Evolutionary conservation across 2,797 vertebrate genomes (phyloP), one percentile per base, ranked within the genome.

Genomic region (Lutjanus campechanus): DNA sequence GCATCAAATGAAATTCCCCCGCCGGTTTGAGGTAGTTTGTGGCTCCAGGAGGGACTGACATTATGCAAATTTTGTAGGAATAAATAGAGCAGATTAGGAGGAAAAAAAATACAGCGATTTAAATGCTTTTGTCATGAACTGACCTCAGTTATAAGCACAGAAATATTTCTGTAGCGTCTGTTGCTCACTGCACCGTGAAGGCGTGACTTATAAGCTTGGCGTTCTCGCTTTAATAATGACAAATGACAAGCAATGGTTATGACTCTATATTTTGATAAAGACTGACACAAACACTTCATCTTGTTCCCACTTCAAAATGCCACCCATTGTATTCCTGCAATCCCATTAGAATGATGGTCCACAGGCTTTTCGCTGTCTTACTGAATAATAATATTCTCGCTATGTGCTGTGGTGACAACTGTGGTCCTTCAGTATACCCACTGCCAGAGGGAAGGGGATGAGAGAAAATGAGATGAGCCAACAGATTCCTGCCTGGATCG

Each of bases 381-480:
- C 65, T n/a, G 41, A 53, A 83, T 86, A 66, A 66, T 76, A 41
- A 79, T 85, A 59, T 68, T 76, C 71, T 72, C 49, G 41, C 68
- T 84, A 55, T 68, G 51, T 29, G 67, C 76, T 72, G 79, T 68
- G 77, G 81, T 84, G 89, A 90, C 85, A 85, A 90, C 75, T 84
- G 77, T 71, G 82, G 82, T 81, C 69, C 71, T 53, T 83, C 81
- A 73, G 68, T 46, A 8, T 49, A 51, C 36, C 62, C 75, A 53
- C 78, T 69, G 89, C 91, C 88, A 82, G 85, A 81, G 83, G 84
- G 77, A 84, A 79, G 29, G 17, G 67, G 81, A 86, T 64, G 79
- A 90, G 74, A 81, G 77, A 43, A 43, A 83, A 76, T 1, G 69
- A 81, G 71, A 85, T 60, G 86, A 88, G 89, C 77, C 82, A 89